These are phyloP conservation scores for Aythya baeri DNA, from an alignment of 2,113 vertebrate genomes.

Conservation along the genomic window DNA sequence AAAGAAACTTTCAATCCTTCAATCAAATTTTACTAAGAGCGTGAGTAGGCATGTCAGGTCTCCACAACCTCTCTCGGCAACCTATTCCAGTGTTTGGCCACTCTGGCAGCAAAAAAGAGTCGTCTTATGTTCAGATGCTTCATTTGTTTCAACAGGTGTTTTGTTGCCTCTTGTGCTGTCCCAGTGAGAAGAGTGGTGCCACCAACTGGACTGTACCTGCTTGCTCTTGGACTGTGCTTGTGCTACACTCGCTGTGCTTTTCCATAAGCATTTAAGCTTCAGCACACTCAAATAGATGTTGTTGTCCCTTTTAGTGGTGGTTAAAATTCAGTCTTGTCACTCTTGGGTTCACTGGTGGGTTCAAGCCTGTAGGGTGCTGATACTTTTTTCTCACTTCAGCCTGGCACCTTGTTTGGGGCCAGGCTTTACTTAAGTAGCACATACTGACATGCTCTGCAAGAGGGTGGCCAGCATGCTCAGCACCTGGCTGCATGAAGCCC, in stretches of 20 bases:
- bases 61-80: background rate
- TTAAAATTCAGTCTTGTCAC: background rate
- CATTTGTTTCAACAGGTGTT: background rate
- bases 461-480: background rate
- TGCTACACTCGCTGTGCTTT: background rate
- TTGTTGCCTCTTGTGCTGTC: background rate
- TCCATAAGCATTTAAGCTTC: background rate
- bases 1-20: background rate
- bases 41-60: background rate
- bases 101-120: background rate
- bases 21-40: conserved; percentile 10
- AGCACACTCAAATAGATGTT: background rate
- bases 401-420: background rate
- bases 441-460: background rate
- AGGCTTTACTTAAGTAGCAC: background rate
- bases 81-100: background rate
- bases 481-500: background rate
- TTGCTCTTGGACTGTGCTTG: background rate
- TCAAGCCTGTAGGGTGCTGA: background rate
- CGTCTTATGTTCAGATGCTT: background rate
- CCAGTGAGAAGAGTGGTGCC: background rate
- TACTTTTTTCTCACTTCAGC: background rate
- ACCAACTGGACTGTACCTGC: background rate
- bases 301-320: background rate
- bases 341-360: background rate